These are phyloP conservation scores for Cremastobaeus sp. DNA, from an alignment of 2,888 invertebrate species.

Conservation along the genomic window DNA sequence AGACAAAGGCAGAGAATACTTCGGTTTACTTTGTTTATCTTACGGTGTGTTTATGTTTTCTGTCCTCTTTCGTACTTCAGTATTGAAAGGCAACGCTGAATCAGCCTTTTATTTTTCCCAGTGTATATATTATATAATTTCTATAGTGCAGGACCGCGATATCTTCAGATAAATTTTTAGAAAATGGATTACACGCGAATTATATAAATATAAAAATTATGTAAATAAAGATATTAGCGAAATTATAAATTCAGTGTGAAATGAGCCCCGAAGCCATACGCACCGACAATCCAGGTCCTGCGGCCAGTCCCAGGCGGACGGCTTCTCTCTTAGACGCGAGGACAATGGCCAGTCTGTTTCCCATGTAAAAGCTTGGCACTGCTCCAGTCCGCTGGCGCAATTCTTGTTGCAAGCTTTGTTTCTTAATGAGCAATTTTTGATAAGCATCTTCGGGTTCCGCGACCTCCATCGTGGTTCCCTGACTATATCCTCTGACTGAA, in stretches of 20 bases:
- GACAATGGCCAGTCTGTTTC: conserved; percentile 72
- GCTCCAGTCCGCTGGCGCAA: conserved; percentile 82
- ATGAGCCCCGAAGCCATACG: background rate
- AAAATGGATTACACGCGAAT: no score
- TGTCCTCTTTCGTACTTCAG: no score
- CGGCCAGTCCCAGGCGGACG: conserved; percentile 72
- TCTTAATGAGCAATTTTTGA: conserved; percentile 87
- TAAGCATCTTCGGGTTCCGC: conserved; percentile 82
- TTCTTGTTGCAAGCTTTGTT: conserved; percentile 89
- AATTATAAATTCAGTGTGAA: background rate
- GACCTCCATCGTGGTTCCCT: conserved; percentile 77
- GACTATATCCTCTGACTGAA: conserved; percentile 81
- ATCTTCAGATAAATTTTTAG: no score
- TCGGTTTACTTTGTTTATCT: no score
- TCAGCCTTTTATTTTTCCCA: no score
- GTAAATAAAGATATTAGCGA: no score
- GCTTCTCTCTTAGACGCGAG: conserved; percentile 71
- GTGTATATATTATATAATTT: no score
- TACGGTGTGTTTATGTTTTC: no score
- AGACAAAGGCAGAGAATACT: no score
- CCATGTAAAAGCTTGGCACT: conserved; percentile 70
- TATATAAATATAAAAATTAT: no score
- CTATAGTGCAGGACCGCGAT: no score
- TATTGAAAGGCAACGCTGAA: no score
- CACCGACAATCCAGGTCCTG: conserved; percentile 74